These are phyloP conservation scores for Prionailurus viverrinus DNA, from an alignment of 2,113 vertebrate species.

Conservation along the genomic window DNA sequence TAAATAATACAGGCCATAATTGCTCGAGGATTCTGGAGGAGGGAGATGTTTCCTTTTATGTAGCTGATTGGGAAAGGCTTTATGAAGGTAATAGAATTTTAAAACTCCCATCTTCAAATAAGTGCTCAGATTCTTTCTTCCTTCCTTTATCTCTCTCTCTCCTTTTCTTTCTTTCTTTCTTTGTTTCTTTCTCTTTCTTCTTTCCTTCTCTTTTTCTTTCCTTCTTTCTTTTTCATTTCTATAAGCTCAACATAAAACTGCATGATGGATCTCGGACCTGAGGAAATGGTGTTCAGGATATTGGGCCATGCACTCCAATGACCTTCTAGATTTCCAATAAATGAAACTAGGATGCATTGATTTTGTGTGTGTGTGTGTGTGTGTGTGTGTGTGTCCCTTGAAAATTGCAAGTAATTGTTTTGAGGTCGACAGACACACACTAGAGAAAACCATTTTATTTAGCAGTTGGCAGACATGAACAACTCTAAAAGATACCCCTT, in stretches of 20 bases:
- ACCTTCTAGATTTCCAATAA: slow-evolving; percentile 54
- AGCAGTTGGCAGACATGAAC: slow-evolving; percentile 50
- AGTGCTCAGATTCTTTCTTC: neutral
- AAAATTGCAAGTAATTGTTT: slow-evolving; percentile 65
- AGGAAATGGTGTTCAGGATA: slow-evolving; percentile 45
- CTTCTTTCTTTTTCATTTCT: neutral
- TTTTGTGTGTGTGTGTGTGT: neutral
- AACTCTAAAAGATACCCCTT: slow-evolving; percentile 40
- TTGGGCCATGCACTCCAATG: neutral
- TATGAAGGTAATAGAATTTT: neutral
- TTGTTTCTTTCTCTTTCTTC: accelerated
- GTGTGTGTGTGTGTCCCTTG: neutral
- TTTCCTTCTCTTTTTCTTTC: no score
- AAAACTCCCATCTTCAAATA: neutral
- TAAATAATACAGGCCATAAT: slow-evolving; percentile 18
- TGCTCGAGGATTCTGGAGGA: slow-evolving; percentile 25
- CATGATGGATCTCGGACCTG: neutral
- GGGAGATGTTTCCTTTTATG: neutral
- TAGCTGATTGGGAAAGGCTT: neutral
- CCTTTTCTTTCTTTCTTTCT: accelerated
- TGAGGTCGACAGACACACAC: neutral
- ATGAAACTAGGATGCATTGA: slow-evolving; percentile 21
- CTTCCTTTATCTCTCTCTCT: no score
- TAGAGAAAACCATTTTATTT: slow-evolving; percentile 54
- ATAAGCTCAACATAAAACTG: slow-evolving; percentile 40